A percentile compares a stretch with the other conserved stretches of the same genome.
These are phyloP conservation scores for Nyctibius grandis DNA, from an alignment of 2,797 vertebrate species.

Conservation along the genomic window DNA sequence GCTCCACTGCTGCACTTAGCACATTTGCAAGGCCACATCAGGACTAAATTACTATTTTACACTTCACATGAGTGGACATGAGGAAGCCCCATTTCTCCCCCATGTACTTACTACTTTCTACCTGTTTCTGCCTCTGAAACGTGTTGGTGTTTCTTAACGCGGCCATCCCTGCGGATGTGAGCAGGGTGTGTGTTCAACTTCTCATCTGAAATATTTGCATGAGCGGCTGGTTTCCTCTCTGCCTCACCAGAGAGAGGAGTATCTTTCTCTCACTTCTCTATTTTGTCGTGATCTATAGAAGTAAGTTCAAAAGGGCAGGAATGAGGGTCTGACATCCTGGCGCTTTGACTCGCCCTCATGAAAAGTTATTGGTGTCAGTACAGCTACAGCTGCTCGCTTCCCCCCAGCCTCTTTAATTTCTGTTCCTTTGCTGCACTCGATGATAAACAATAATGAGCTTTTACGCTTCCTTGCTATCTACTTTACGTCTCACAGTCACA, in stretches of 20 bases:
- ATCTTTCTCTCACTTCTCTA: slow-evolving; percentile 40
- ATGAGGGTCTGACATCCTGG: slow-evolving; percentile 30
- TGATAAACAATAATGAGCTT: slow-evolving; percentile 42
- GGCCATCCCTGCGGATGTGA: not conserved
- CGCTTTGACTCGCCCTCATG: slow-evolving; percentile 35
- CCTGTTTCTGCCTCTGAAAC: accelerated
- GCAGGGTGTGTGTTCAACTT: slow-evolving; percentile 10
- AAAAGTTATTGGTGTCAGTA: slow-evolving; percentile 62
- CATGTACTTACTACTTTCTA: not conserved
- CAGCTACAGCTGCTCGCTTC: not conserved
- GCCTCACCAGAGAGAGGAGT: not conserved
- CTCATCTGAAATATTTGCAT: slow-evolving; percentile 55
- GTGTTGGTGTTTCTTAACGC: accelerated
- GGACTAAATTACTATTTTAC: not conserved
- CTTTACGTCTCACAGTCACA: not conserved
- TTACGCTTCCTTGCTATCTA: not conserved
- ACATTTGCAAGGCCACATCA: not conserved
- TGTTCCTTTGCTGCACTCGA: not conserved
- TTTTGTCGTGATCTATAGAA: slow-evolving; percentile 44
- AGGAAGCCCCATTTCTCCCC: not conserved
- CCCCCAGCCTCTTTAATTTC: slow-evolving; percentile 43
- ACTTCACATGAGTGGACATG: not conserved
- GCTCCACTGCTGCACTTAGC: not conserved
- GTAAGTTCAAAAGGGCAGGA: slow-evolving; percentile 60
- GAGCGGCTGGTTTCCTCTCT: slow-evolving; percentile 2